Evolutionary conservation across 2,113 vertebrate genomes (phyloP), one percentile per base, ranked within the genome.

Genomic region (Psilopsiagon aymara): DNA sequence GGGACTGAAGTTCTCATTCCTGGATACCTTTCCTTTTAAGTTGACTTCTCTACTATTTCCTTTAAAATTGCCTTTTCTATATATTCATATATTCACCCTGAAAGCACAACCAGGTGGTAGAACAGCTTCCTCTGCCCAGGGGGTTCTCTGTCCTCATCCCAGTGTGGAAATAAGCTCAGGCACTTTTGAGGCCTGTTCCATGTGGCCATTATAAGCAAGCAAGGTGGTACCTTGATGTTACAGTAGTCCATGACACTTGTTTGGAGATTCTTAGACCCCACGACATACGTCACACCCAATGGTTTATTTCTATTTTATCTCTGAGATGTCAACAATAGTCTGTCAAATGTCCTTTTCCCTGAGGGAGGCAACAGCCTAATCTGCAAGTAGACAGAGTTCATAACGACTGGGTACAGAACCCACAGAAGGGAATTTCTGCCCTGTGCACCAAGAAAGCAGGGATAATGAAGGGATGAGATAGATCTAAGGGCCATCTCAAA

Each of bases 211-310:
- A 16, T 29, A 73, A 21, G 2, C 13, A 37, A 43, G 43, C 29
- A 69, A 75, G 29, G 3, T 52, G 25, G 15, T 41, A 37, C 4
- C 15, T 24, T 62, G 21, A 17, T 67, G 33, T 41, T 66, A 57
- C 20, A 55, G 31, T 17, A 39, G 33, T 41, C 55, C 8, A 70
- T 1, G 3, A 53, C 27, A 78, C 4, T 10, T 21, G 8, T 78
- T 27, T 69, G 33, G 39, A 79, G 23, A 29, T 13, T 88, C 31
- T 76, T 71, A 44, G 39, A 60, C 19, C 10, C 10, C 21, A 35
- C 5, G 1, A 18, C 23, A 4, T 25, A 43, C 1, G 1, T 23
- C 49, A 69, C 3, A 75, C 1, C 2, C 35, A 33, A 8, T n/a
- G 7, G 9, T 57, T 86, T 74, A n/a, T 57, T 78, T 84, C 10